A percentile compares a stretch with the other conserved stretches of the same genome.
These are phyloP conservation scores for Chironomus tentans DNA, from an alignment of 2,888 invertebrate species.

Conservation along the genomic window DNA sequence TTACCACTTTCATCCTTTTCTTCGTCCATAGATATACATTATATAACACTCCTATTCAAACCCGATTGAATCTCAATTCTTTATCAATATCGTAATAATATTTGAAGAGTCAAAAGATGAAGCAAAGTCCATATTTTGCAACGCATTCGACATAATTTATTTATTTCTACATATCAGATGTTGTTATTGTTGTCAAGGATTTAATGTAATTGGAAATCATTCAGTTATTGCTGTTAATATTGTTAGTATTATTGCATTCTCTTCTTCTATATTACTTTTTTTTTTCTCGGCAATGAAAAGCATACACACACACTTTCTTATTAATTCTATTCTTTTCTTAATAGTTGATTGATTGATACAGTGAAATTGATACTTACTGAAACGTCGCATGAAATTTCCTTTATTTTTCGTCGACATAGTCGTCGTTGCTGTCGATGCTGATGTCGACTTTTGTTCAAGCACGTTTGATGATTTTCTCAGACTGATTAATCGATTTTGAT, in stretches of 20 bases:
- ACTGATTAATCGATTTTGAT: constrained; percentile 44
- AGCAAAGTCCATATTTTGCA: too few species aligned
- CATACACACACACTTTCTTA: neutral
- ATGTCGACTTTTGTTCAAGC: constrained; percentile 25
- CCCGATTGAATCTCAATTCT: neutral
- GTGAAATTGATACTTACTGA: constrained; percentile 68
- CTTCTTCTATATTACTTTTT: neutral
- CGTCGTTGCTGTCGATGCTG: constrained; percentile 38
- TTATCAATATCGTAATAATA: neutral
- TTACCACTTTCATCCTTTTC: neutral
- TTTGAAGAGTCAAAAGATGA: too few species aligned
- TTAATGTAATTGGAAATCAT: neutral
- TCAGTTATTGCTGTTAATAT: neutral
- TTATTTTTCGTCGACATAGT: constrained; percentile 48
- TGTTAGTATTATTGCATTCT: neutral
- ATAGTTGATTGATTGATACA: constrained; percentile 8
- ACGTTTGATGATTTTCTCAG: constrained; percentile 35
- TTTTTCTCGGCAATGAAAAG: neutral
- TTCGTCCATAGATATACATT: neutral
- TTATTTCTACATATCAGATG: neutral
- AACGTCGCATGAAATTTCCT: constrained; percentile 69
- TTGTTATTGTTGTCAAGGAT: neutral
- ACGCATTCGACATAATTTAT: too few species aligned
- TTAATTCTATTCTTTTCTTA: neutral
- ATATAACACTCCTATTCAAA: neutral